Evolutionary conservation across 2,113 vertebrate genomes (phyloP), one percentile per base, ranked within the genome.

Genomic region (Chascanopsetta lugubris): DNA sequence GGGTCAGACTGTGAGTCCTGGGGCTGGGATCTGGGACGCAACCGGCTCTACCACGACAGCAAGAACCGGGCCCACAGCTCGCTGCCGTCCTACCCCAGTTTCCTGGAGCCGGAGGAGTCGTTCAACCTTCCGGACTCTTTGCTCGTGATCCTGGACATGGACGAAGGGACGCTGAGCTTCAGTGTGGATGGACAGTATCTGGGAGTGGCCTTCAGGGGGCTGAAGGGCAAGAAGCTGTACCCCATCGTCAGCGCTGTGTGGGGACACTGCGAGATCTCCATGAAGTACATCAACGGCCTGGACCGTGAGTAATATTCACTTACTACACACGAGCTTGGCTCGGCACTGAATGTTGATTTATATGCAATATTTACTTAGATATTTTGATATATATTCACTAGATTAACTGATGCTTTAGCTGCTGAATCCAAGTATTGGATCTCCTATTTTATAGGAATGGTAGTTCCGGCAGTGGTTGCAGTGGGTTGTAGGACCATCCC

Each of bases 251-350:
- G 97, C 60, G 96, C 96, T 0, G 96, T 98, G 30, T 98, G 96
- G 96, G 97, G 97, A 66, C 96, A 99, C 94, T 98, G 97, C 84
- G 96, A 98, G 90, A 96, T 99, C 89, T 96, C 95, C 82, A 97
- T 99, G 94, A 94, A 94, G 88, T 99, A 99, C 91, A 92, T 98
- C 94, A 98, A 99, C 0, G 97, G 97, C 90, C 92, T 99, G 75
- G 97, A 99, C 91, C 96, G 96, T 99, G 94, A 99, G 96, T 90
- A 85, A 0, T 4, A 6, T 6, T 21, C 32, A 29, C 18, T 26
- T 11, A 15, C 6, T 13, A 51, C 46, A 56, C 18, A 27, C n/a
- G 5, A 48, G 38, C 38, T n/a, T 40, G 38, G 38, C 17, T 40
- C 10, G n/a, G 17, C n/a, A 4, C 32, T 5, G 13, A 38, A 17